Evolutionary conservation across 2,888 invertebrate species (phyloP), one percentile per base, ranked within the genome.

Genomic region (Saturnia japonica): DNA sequence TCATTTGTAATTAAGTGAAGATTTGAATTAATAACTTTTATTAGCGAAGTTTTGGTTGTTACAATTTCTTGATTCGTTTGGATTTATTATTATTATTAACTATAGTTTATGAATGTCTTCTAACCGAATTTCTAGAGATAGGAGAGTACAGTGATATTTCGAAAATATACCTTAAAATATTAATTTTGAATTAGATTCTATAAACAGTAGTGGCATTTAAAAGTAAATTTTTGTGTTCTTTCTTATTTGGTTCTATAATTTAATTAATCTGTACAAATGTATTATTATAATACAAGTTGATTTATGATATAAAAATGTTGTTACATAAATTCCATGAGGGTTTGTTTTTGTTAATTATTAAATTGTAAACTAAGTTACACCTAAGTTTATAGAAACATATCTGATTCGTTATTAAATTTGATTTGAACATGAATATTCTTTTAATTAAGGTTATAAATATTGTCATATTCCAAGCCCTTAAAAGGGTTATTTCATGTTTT

Each of bases 351-450:
- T 60, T 60, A 28, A 60, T 12, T 4, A 60, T 60, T 60, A 28
- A 14, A 60, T 60, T 60, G 57, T 60, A 28, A 60, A 28, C 6
- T 51, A 51, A 51, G 47, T 60, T 60, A 54, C 25, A 60, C 6
- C 25, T 60, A 60, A 60, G 57, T 60, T 60, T 25, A 60, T 60
- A 25, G 12, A 60, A 60, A 60, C 16, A 60, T 28, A 28, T 60
- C 14, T 60, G 28, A 28, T 28, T 57, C 28, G 57, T 60, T 60
- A 60, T 14, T 60, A 60, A 12, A 60, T 28, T 25, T 60, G 28
- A 28, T 60, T 14, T 28, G 28, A 25, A 60, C 25, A 12, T 60
- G 57, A 57, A 25, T 60, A 60, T 60, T 25, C 14, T 60, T 60
- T 60, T 2, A 25, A 28, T 60, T 60, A 28, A 4, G 11, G 0